Evolutionary conservation across 2,888 invertebrate species (phyloP), one percentile per base, ranked within the genome.

Genomic region (Diachrysia chrysitis): DNA sequence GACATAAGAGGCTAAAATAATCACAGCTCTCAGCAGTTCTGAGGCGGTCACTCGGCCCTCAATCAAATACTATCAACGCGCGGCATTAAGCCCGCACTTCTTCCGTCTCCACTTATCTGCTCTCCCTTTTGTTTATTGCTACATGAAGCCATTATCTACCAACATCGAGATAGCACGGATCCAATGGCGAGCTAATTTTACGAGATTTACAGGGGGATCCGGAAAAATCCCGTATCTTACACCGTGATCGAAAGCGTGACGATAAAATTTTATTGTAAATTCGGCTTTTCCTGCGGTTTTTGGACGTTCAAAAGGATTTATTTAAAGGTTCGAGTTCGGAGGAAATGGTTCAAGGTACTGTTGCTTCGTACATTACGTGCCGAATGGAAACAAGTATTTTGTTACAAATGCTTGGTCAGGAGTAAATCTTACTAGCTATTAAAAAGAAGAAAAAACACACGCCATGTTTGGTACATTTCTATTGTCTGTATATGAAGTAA

Each of bases 101-200:
- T 78, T 78, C 65, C 23, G 42, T 55, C 75, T 69, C 81, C 82
- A 85, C 82, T 84, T 82, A 83, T 83, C 83, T 78, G 66, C 75
- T 72, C 71, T 73, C 73, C 79, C 42, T 42, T n/a, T 82, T 87
- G 89, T 90, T 88, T 90, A 89, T 86, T 80, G 85, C 87, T 83
- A 83, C 84, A 87, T 86, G 85, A 87, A 85, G 85, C 87, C 83
- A 87, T 89, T 90, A 90, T 89, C 86, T 83, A 77, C 58, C 79
- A 74, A 79, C 82, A 88, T 86, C 76, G 63, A 64, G 64, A 64
- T 60, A 64, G 67, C 71, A 67, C 56, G 56, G 54, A 64, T 56
- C 51, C 73, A 66, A 56, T 51, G 66, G 56, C 37, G 72, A 61
- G 72, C 80, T 81, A 81, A 81, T 80, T 81, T 81, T 69, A 76